These are phyloP conservation scores for Idaea straminata DNA, from an alignment of 2,888 invertebrate species.

Conservation along the genomic window DNA sequence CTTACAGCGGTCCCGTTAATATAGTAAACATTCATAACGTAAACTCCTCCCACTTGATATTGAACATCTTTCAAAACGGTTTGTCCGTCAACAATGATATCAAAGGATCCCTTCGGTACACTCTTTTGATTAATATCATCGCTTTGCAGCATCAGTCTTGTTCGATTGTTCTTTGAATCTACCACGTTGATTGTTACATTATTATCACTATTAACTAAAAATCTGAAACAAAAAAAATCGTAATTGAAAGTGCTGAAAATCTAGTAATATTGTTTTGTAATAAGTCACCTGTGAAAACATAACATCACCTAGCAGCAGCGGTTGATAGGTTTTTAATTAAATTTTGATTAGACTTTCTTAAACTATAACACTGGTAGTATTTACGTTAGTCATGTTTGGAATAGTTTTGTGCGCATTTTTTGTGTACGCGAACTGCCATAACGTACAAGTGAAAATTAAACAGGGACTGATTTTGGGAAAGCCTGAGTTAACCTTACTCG, in stretches of 20 bases:
- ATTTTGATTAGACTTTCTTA: neutral
- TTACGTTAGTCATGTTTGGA: conserved; percentile 27
- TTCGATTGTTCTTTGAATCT: conserved; percentile 46
- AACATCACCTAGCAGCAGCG: neutral
- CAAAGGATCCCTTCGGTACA: conserved; percentile 56
- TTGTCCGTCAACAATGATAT: conserved; percentile 55
- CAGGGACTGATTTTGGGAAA: conserved; percentile 56
- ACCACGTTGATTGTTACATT: conserved; percentile 42
- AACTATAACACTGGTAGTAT: conserved; percentile 13
- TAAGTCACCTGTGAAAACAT: neutral
- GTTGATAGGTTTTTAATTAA: neutral
- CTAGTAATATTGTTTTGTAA: neutral
- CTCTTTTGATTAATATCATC: conserved; percentile 40
- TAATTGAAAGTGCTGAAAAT: neutral
- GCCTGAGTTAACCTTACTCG: conserved; percentile 48
- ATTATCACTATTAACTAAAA: conserved; percentile 55
- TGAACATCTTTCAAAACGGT: conserved; percentile 45
- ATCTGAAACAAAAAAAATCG: conserved; percentile 47
- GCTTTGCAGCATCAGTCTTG: conserved; percentile 42
- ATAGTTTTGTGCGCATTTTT: conserved; percentile 33
- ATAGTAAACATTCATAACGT: conserved; percentile 76
- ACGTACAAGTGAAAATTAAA: conserved; percentile 51
- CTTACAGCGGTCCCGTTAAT: conserved; percentile 53
- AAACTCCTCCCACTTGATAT: conserved; percentile 83
- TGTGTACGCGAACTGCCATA: conserved; percentile 27